Evolutionary conservation across 2,888 invertebrate species (phyloP), one percentile per base, ranked within the genome.

Genomic region (Agrochola macilenta): DNA sequence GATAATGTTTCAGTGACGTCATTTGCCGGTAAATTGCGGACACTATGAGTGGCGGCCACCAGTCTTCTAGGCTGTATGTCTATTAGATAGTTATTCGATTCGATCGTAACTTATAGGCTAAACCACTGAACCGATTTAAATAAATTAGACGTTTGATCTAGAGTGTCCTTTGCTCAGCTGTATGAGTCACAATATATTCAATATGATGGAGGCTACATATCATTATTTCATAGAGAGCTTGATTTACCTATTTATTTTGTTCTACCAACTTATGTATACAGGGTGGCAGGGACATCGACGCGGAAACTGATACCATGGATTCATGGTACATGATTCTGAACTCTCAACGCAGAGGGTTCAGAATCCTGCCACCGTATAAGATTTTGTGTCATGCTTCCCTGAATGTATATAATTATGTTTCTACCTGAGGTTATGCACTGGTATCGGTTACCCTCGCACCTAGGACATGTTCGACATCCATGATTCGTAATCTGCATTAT

Each of bases 131-230:
- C 17, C 39, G 46, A 49, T 30, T 68, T 58, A 2, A 68, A 79
- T 69, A 60, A 58, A 79, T 68, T 7, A 14, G 46, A 68, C n/a
- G 14, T 39, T 20, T 39, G 49, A 43, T 49, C 12, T 39, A 52
- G 35, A 79, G 35, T 57, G 20, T 43, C 8, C 20, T 35, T 57
- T 26, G 46, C 12, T 46, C 4, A 39, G 1, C 23, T 79, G 46
- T 20, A 49, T 66, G 5, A 57, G 12, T 79, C 26, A 12, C 23
- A 26, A 79, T 12, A 79, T 46, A 69, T 69, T 69, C 26, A 69
- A 79, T 58, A n/a, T n/a, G 11, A 46, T 17, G 14, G 46, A 8
- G 26, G 23, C 20, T 57, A 39, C 46, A 57, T 26, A 58, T 76
- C 69, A 79, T 58, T 79, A 39, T 69, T 58, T 5, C 7, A 4